Conservation (phyloP, 2,113 vertebrate genomes). For the Amblyornis subalaris region DNA sequence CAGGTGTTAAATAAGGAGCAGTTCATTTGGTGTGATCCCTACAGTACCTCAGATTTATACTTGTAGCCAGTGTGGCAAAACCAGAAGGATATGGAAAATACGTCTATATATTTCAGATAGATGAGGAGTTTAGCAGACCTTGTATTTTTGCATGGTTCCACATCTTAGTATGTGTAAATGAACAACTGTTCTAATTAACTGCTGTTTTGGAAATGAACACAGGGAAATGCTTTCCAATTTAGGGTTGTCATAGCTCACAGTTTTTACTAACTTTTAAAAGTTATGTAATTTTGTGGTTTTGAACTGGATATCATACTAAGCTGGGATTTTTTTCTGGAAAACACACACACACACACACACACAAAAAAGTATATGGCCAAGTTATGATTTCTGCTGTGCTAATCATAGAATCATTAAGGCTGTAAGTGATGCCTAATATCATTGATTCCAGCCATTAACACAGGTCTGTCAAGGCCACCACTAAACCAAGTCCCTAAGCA, state of each 20-base stretch:
- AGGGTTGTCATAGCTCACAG: background rate
- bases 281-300: background rate
- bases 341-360: accelerated
- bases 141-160: background rate
- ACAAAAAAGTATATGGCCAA: background rate
- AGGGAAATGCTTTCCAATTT: background rate
- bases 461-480: background rate
- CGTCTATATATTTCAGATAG: background rate
- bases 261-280: background rate
- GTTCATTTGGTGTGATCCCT: background rate
- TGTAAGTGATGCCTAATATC: background rate
- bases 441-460: too few species aligned
- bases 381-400: background rate
- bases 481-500: background rate
- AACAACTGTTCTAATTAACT: background rate
- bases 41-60: background rate
- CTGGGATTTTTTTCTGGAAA: background rate
- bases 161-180: background rate
- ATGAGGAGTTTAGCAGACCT: background rate
- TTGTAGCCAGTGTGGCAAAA: background rate
- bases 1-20: background rate
- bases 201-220: background rate
- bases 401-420: background rate
- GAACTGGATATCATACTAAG: background rate
- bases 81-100: background rate